phyloP scores from a whole-genome alignment of 2,888 invertebrate species.

The Torymus auratus region DNA sequence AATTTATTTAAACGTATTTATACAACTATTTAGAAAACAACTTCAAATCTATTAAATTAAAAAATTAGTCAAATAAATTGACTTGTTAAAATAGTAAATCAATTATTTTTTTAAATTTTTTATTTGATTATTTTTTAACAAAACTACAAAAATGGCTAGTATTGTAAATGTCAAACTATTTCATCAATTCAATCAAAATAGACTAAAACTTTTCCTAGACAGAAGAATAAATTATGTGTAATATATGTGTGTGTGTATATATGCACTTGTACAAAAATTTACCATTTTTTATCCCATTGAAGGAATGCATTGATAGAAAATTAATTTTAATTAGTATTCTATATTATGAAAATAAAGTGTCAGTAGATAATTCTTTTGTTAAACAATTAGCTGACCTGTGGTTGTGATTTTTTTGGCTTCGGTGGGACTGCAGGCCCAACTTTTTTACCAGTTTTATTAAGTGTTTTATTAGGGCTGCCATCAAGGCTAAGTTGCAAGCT shows the following conservation, averaged over 20 bases:
- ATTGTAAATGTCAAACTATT: not conserved
- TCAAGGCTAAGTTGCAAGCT: slow-evolving; percentile 81
- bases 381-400: slow-evolving; percentile 77
- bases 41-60: slow-evolving; percentile 1
- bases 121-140: not conserved
- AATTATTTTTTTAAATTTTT: slow-evolving; percentile 1
- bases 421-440: slow-evolving; percentile 89
- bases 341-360: slow-evolving; percentile 8
- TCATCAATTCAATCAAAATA: not conserved
- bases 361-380: slow-evolving; percentile 37
- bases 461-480: slow-evolving; percentile 73
- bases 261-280: slow-evolving; percentile 33
- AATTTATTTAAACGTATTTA: slow-evolving; percentile 28
- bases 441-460: slow-evolving; percentile 78
- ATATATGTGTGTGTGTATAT: not conserved
- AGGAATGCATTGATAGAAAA: slow-evolving; percentile 29
- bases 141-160: not conserved
- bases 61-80: not conserved
- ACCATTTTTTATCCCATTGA: slow-evolving; percentile 37
- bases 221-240: slow-evolving; percentile 12
- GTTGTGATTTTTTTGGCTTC: slow-evolving; percentile 83
- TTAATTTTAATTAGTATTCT: slow-evolving; percentile 12
- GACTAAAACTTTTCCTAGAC: not conserved
- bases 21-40: not conserved
- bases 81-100: not conserved